Evolutionary conservation across 1,140 invertebrate species (phyloP).

Genomic region (Solenopsis fugax): DNA sequence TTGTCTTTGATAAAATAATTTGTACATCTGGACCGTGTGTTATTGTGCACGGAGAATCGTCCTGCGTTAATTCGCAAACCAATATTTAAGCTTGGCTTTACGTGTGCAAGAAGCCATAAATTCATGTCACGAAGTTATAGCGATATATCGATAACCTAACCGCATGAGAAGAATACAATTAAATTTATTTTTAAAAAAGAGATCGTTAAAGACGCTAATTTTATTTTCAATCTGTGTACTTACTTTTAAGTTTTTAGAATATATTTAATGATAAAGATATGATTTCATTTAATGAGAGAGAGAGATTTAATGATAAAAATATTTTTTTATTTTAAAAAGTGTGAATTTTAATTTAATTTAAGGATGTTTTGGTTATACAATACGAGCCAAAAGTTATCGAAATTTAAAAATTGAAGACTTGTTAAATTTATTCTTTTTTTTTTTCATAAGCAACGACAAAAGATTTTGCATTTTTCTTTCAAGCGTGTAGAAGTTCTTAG

Average conservation of each 20-base stretch:
- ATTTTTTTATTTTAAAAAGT: not conserved
- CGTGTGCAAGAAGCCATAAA: not conserved
- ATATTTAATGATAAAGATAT: not conserved
- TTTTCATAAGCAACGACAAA: too few species aligned
- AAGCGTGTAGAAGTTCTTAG: not conserved
- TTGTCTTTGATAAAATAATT: conserved; percentile 62
- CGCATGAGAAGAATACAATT: not conserved
- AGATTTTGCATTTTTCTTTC: not conserved
- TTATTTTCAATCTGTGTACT: not conserved
- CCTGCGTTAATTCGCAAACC: conserved; percentile 30
- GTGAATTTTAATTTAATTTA: not conserved
- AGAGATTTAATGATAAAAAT: not conserved
- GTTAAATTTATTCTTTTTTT: too few species aligned
- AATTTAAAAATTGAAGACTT: too few species aligned
- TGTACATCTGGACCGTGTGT: conserved; percentile 37
- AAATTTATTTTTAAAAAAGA: not conserved
- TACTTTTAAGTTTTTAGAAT: not conserved
- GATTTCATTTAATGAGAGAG: not conserved
- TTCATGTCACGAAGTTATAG: not conserved
- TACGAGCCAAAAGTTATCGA: too few species aligned
- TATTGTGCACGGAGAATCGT: conserved; percentile 19
- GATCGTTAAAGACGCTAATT: not conserved
- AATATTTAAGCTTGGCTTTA: conserved; percentile 49
- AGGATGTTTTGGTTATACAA: too few species aligned
- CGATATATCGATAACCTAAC: not conserved